Evolutionary conservation across 2,888 invertebrate species (phyloP), one percentile per base, ranked within the genome.

Genomic region (Stenchaetothrips biformis): DNA sequence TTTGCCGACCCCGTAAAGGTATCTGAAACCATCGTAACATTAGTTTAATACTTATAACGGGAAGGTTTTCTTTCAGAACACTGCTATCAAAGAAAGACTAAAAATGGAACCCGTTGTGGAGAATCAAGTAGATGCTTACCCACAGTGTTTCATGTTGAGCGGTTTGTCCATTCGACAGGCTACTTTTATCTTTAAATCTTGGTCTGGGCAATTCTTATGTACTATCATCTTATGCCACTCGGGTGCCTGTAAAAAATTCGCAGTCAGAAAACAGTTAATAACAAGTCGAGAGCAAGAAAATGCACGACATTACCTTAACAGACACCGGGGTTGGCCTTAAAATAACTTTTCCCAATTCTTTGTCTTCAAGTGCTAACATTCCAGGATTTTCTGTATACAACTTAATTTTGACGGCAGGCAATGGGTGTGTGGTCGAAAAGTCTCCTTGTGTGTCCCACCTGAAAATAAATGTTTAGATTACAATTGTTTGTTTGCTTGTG

Each of bases 371-470:
- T n/a, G 98, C 96, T 79, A 99, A 89, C 90, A 99, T 96, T 80
- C 96, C 96, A 37, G 98, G 97, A 87, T 97, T 98, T 88, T 99
- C 99, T 0, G 98, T 98, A 87, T 96, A 99, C 53, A 99, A 88
- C 87, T 99, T 99, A 7, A 99, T 95, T 90, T 99, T 99, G 21
- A 99, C 98, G 27, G 95, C 92, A 77, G 99, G 99, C 82, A 99
- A 89, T 1, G 99, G 96, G 87, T 99, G 97, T 82, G 96, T 97
- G 80, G 99, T 99, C 84, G 97, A 95, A 88, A 99, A 99, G 88
- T 99, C 99, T 80, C 98, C 99, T 90, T 99, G 99, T 0, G 99
- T 99, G 86, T 99, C 99, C 99, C 99, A 99, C 92, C 96, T 97
- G 82, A 48, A 85, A 84, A 81, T 77, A n/a, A 79, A 77, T 2